A percentile compares a stretch with the other conserved stretches of the same genome.
These are phyloP conservation scores for Drosophila ezoana DNA, from an alignment of 2,888 invertebrate species.

Conservation along the genomic window DNA sequence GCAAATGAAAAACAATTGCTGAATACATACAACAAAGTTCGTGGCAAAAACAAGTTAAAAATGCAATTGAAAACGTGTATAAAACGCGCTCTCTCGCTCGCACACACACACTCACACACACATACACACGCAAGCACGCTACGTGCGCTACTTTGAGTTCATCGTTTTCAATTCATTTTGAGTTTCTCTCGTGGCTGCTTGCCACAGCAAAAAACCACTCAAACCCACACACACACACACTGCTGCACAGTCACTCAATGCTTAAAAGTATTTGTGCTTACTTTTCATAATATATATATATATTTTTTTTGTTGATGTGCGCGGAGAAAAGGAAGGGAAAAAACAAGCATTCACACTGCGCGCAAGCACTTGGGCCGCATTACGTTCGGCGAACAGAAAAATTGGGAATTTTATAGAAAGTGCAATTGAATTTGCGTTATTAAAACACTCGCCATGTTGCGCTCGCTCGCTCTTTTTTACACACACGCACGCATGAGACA, in stretches of 20 bases:
- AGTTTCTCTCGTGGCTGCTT: constrained; percentile 62
- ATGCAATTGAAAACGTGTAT: constrained; percentile 69
- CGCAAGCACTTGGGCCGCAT: constrained; percentile 53
- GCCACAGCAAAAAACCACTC: constrained; percentile 40
- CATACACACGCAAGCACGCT: constrained; percentile 21
- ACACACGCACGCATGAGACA: constrained; percentile 59
- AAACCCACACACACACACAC: constrained; percentile 39
- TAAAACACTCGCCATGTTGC: constrained; percentile 68
- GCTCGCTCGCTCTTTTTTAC: constrained; percentile 53
- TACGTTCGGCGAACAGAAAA: constrained; percentile 29
- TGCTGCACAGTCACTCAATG: constrained; percentile 28
- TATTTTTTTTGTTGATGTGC: constrained; percentile 34
- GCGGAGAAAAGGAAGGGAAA: constrained; percentile 29
- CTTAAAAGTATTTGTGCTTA: constrained; percentile 54
- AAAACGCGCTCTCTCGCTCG: constrained; percentile 15
- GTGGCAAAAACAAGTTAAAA: constrained; percentile 62
- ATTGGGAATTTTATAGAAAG: constrained; percentile 53
- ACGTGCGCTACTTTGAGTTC: constrained; percentile 79
- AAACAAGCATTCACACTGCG: constrained; percentile 51
- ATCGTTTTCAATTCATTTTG: constrained; percentile 81
- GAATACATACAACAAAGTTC: constrained; percentile 28
- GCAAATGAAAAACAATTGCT: constrained; percentile 17
- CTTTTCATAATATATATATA: constrained; percentile 50
- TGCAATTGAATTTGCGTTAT: constrained; percentile 52
- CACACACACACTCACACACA: constrained; percentile 31